Evolutionary conservation across 2,888 invertebrate species (phyloP).

Genomic region (Synanthedon vespiformis): DNA sequence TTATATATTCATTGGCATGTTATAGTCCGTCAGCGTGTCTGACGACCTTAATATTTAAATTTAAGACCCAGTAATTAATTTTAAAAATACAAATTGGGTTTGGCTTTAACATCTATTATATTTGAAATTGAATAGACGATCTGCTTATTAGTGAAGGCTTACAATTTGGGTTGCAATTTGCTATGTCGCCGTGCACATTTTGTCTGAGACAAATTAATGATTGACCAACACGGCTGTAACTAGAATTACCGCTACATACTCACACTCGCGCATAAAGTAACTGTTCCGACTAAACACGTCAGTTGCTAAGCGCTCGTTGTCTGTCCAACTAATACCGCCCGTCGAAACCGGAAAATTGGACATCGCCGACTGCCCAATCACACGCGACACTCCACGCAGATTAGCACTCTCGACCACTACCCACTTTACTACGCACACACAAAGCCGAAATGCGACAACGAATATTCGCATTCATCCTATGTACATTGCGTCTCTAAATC

Average conservation of each 20-base stretch:
- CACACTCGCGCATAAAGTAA: neutral
- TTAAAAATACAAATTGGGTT: too few relatives aligned
- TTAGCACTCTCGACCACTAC: slow-evolving; percentile 58
- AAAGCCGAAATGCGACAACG: slow-evolving; percentile 18
- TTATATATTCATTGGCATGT: too few relatives aligned
- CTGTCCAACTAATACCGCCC: slow-evolving; percentile 49
- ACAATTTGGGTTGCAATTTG: neutral
- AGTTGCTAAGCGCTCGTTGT: slow-evolving; percentile 46
- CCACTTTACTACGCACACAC: slow-evolving; percentile 32
- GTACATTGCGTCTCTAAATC: slow-evolving; percentile 44
- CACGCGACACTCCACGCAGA: slow-evolving; percentile 66
- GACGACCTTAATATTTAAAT: too few relatives aligned
- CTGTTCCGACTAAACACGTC: slow-evolving; percentile 14
- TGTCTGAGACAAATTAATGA: too few relatives aligned
- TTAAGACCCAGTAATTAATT: too few relatives aligned
- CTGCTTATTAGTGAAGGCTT: neutral
- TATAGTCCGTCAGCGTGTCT: too few relatives aligned
- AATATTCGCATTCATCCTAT: slow-evolving; percentile 42
- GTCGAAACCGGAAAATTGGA: slow-evolving; percentile 65
- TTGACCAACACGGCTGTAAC: neutral
- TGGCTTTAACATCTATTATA: slow-evolving; percentile 10
- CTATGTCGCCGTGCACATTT: neutral
- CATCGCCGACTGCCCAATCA: slow-evolving; percentile 63
- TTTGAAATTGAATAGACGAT: slow-evolving; percentile 9
- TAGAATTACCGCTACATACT: neutral